A percentile compares a stretch with the other conserved stretches of the same genome.
Evolutionary conservation across 1,140 invertebrate species (phyloP).

Genomic region (Potamilus streckersoni): DNA sequence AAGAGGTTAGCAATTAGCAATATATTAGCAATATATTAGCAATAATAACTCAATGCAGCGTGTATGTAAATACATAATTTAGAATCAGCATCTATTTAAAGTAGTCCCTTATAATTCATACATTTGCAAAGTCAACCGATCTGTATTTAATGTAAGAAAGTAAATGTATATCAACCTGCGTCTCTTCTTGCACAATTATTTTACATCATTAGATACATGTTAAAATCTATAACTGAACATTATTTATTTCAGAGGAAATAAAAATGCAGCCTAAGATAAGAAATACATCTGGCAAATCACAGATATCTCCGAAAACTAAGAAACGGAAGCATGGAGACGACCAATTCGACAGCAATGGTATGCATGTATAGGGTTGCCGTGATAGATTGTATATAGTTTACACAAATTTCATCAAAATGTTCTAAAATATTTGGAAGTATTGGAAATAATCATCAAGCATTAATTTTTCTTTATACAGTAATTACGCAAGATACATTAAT

Average conservation of each 20-base stretch:
- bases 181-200: too few species aligned
- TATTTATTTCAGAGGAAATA: slow-evolving; percentile 45
- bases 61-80: background rate
- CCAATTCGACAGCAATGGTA: slow-evolving; percentile 33
- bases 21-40: too few species aligned
- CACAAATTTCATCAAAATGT: background rate
- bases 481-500: background rate
- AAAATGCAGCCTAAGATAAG: slow-evolving; percentile 48
- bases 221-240: too few species aligned
- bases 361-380: background rate
- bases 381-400: background rate
- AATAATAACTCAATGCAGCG: background rate
- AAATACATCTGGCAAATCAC: slow-evolving; percentile 35
- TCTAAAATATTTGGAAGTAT: background rate
- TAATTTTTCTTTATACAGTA: too few species aligned
- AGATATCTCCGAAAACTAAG: slow-evolving; percentile 43
- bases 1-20: too few species aligned
- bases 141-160: background rate
- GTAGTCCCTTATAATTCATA: background rate
- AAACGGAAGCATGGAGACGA: slow-evolving; percentile 43
- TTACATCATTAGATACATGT: too few species aligned
- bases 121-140: background rate
- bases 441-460: background rate
- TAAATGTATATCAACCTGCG: too few species aligned
- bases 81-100: background rate